A percentile compares a stretch with the other conserved stretches of the same genome.
These are phyloP conservation scores for Drosophila subpulchrella DNA, from an alignment of 1,140 invertebrate genomes.

Conservation along the genomic window DNA sequence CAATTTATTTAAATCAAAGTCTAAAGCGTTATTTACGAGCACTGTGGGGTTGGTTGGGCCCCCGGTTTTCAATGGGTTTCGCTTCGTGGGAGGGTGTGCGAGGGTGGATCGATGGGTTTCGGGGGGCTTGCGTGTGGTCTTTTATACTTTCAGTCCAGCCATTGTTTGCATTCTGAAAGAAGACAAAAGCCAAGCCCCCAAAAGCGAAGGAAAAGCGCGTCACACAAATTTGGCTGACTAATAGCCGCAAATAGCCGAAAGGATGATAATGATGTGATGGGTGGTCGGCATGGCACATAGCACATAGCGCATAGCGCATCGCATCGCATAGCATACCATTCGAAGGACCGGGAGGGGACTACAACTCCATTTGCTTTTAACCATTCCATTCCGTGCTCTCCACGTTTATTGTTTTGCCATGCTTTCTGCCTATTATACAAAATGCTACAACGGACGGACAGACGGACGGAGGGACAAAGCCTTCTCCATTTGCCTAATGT, in stretches of 20 bases:
- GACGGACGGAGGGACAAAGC: conserved; percentile 59
- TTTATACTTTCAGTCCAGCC: conserved; percentile 55
- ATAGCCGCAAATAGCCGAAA: conserved; percentile 55
- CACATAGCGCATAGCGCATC: background rate
- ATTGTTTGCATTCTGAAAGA: conserved; percentile 78
- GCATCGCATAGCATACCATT: too few relatives aligned
- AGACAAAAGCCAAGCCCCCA: conserved; percentile 79
- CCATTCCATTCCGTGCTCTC: conserved; percentile 40
- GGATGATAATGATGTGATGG: conserved; percentile 53
- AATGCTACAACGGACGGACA: conserved; percentile 41
- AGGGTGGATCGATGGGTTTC: conserved; percentile 22
- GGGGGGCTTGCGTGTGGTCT: conserved; percentile 42
- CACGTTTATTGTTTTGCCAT: conserved; percentile 76
- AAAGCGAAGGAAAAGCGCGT: conserved; percentile 65
- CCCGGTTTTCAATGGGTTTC: conserved; percentile 6
- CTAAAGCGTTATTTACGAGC: conserved; percentile 82
- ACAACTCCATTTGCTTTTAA: conserved; percentile 80
- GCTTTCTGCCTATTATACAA: conserved; percentile 67
- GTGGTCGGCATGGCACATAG: conserved; percentile 15
- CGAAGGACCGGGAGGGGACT: conserved; percentile 9
- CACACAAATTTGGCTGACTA: conserved; percentile 76
- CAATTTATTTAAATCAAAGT: conserved; percentile 83
- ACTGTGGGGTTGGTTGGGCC: conserved; percentile 43
- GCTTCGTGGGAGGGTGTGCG: background rate
- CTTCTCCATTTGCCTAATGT: conserved; percentile 67